Evolutionary conservation across 1,140 invertebrate genomes (phyloP), one percentile per base, ranked within the genome.

Genomic region (Drosophila gunungcola): DNA sequence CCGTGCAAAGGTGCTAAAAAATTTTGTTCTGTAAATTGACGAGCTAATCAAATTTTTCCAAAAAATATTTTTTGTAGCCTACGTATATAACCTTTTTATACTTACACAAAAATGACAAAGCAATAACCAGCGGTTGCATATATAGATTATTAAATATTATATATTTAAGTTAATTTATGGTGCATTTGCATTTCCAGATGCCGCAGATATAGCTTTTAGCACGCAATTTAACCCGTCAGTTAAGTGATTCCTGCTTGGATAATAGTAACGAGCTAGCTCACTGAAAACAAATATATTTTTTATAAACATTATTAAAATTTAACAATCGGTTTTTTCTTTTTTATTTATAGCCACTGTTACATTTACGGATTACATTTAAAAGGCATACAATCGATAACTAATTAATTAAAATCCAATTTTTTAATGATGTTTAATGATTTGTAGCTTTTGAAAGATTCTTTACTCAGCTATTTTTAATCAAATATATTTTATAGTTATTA

Each of bases 141-240:
- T 10, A 32, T 4, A 13, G 3, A 27, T 39, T 67, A 21, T 16
- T 11, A 9, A 21, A 49, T 41, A 27, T 48, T 41, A 41, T 68
- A 69, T 16, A 70, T 69, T 70, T 69, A 34, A 3, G 21, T 25
- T 36, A 21, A 36, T 46, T 70, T 49, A 39, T 69, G 49, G 55
- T 56, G 51, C 67, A 70, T 55, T 56, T 70, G n/a, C 63, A 36
- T 58, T 42, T 58, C 1, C 27, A 36, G 13, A 41, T 57, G 9
- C 9, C 27, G 36, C 21, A 9, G 55, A 70, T 70, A 49, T 11
- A 21, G 29, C 5, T n/a, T 9, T 21, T 36, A n/a, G 36, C 68
- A 72, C 68, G 68, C 68, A 36, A 70, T 43, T 39, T 48, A 5
- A 48, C 39, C 4, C 21, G 64, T 3, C 42, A 41, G 52, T 39